phyloP scores from a whole-genome alignment of 2,888 invertebrate genomes.

The Lordiphosa fenestrarum region DNA sequence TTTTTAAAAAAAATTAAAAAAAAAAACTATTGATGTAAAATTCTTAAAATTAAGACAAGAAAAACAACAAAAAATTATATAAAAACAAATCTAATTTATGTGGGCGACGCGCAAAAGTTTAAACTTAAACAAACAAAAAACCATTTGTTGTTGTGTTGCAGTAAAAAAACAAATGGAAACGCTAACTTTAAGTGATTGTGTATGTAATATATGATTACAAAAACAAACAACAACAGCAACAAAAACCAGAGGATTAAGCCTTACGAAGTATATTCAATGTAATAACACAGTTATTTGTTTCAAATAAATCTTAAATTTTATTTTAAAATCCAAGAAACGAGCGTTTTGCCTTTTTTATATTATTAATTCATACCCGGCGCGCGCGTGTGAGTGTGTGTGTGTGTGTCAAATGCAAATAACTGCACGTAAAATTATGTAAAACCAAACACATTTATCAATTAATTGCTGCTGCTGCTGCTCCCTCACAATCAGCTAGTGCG shows the following conservation, averaged over 20 bases:
- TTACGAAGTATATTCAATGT: slow-evolving; percentile 71
- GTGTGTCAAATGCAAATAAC: slow-evolving; percentile 5
- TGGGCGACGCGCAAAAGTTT: slow-evolving; percentile 31
- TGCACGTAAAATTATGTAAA: slow-evolving; percentile 58
- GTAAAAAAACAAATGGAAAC: slow-evolving; percentile 20
- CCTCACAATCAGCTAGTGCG: slow-evolving; percentile 2
- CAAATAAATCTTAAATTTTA: slow-evolving; percentile 80
- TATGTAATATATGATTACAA: slow-evolving; percentile 73
- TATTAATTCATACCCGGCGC: no score
- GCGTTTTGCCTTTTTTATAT: slow-evolving; percentile 1
- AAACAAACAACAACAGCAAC: slow-evolving; percentile 37
- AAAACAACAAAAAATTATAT: slow-evolving; percentile 30
- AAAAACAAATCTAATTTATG: slow-evolving; percentile 33
- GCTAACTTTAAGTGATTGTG: slow-evolving; percentile 65
- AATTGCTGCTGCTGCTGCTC: slow-evolving; percentile 29
- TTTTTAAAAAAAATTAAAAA: slow-evolving; percentile 32
- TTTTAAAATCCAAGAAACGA: slow-evolving; percentile 57
- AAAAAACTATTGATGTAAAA: slow-evolving; percentile 63
- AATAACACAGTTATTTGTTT: slow-evolving; percentile 80
- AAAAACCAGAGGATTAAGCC: slow-evolving; percentile 26
- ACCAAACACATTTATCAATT: slow-evolving; percentile 18
- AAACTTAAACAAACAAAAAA: slow-evolving; percentile 14
- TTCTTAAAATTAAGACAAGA: slow-evolving; percentile 54
- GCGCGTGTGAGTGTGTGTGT: no score
- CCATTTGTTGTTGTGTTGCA: slow-evolving; percentile 36